phyloP scores from a whole-genome alignment of 2,888 invertebrate species.

The Exephanes ischioxanthus region DNA sequence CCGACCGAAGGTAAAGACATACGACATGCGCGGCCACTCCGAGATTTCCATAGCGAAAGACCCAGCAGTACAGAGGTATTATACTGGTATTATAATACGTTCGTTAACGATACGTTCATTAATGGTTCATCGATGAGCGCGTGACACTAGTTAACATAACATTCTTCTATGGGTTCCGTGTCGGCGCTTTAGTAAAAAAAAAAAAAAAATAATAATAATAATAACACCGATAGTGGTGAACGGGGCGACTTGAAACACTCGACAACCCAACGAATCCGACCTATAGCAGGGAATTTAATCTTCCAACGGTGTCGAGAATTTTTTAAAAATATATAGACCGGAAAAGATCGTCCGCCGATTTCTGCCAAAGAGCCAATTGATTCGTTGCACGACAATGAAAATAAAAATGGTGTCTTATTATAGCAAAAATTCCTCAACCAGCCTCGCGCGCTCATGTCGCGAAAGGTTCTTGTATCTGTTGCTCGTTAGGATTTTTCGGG shows the following conservation, averaged over 20 bases:
- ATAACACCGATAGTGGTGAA: background rate
- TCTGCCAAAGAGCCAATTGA: too few relatives aligned
- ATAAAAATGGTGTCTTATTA: too few relatives aligned
- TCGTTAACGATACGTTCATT: background rate
- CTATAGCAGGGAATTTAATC: too few relatives aligned
- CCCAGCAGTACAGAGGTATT: slow-evolving; percentile 7
- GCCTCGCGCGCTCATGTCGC: too few relatives aligned
- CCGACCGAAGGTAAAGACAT: background rate
- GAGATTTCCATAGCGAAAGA: slow-evolving; percentile 20
- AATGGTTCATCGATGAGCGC: slow-evolving; percentile 25
- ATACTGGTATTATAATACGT: background rate
- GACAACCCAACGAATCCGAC: background rate
- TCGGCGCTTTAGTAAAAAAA: background rate
- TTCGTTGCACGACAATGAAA: too few relatives aligned
- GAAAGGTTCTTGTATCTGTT: too few relatives aligned
- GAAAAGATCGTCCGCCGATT: too few relatives aligned
- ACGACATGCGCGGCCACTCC: background rate
- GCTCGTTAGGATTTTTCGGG: too few relatives aligned
- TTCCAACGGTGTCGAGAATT: too few relatives aligned
- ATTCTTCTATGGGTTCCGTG: background rate
- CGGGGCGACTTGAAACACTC: background rate
- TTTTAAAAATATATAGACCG: too few relatives aligned
- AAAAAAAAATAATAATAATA: background rate
- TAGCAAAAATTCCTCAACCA: too few relatives aligned
- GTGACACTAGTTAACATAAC: slow-evolving; percentile 41